Conservation (phyloP, 2,113 vertebrate genomes). For the Scortum barcoo region DNA sequence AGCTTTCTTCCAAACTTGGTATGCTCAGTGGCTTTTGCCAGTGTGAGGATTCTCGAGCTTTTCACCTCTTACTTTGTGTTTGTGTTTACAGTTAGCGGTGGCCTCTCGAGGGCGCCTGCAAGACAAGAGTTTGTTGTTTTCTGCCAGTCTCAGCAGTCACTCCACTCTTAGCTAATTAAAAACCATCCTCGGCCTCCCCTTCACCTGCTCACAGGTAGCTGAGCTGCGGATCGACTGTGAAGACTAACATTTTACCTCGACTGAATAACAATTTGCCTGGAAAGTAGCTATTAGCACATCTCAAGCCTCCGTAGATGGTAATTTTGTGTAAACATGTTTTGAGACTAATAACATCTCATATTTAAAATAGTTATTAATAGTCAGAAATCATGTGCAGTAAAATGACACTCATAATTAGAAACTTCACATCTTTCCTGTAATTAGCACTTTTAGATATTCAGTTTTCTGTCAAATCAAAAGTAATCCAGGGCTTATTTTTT, state of each 20-base stretch:
- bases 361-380: not conserved
- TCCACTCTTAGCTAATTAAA: slow-evolving; percentile 33
- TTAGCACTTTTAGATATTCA: too few species aligned
- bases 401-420: too few species aligned
- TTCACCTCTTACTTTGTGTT: slow-evolving; percentile 21
- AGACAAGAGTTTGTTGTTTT: slow-evolving; percentile 16
- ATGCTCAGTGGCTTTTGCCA: not conserved
- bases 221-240: not conserved
- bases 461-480: too few species aligned
- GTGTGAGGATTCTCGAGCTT: not conserved
- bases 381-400: too few species aligned
- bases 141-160: slow-evolving; percentile 22
- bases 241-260: not conserved
- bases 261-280: not conserved
- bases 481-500: too few species aligned
- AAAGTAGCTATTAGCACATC: not conserved
- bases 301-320: not conserved
- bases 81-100: not conserved
- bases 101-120: slow-evolving; percentile 11
- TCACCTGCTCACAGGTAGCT: slow-evolving; percentile 6
- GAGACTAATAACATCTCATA: not conserved
- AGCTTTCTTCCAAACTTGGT: slow-evolving; percentile 3
- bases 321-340: not conserved
- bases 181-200: slow-evolving; percentile 4
- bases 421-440: too few species aligned